These are phyloP conservation scores for Rousettus madagascariensis DNA, from an alignment of 2,797 vertebrate species.

Conservation along the genomic window DNA sequence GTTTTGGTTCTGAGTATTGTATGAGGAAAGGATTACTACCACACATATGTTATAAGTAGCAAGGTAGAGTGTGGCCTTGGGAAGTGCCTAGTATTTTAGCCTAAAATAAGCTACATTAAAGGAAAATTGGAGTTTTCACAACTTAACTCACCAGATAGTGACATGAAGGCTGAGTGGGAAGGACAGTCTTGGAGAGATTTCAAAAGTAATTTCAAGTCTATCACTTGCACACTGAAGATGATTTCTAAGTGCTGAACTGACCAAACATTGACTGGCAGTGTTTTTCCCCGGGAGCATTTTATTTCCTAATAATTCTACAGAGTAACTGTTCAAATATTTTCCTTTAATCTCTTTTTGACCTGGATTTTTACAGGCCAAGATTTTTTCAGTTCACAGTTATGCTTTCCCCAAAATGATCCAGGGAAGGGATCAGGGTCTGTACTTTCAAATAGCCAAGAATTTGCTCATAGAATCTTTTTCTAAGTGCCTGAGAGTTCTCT, in stretches of 20 bases:
- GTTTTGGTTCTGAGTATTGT: neutral
- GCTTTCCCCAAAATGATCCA: neutral
- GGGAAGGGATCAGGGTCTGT: neutral
- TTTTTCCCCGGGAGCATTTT: slow-evolving; percentile 6
- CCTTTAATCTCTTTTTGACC: slow-evolving; percentile 10
- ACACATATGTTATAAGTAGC: neutral
- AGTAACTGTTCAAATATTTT: neutral
- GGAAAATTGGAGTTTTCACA: slow-evolving; percentile 20
- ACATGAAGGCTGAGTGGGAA: slow-evolving; percentile 45
- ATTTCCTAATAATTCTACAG: slow-evolving; percentile 14
- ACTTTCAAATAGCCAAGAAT: neutral
- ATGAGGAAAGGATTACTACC: neutral
- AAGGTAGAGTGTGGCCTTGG: neutral
- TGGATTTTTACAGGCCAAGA: neutral
- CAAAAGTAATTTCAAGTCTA: slow-evolving; percentile 29
- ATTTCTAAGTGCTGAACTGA: slow-evolving; percentile 19
- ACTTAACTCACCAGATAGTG: neutral
- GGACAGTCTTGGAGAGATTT: neutral
- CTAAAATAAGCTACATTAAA: neutral
- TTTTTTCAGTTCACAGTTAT: neutral
- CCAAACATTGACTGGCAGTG: neutral
- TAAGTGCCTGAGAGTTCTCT: neutral
- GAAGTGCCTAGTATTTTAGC: neutral
- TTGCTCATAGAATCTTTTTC: neutral
- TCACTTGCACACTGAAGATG: neutral